Evolutionary conservation across 1,140 invertebrate species (phyloP).

Genomic region (Megathymus violae): DNA sequence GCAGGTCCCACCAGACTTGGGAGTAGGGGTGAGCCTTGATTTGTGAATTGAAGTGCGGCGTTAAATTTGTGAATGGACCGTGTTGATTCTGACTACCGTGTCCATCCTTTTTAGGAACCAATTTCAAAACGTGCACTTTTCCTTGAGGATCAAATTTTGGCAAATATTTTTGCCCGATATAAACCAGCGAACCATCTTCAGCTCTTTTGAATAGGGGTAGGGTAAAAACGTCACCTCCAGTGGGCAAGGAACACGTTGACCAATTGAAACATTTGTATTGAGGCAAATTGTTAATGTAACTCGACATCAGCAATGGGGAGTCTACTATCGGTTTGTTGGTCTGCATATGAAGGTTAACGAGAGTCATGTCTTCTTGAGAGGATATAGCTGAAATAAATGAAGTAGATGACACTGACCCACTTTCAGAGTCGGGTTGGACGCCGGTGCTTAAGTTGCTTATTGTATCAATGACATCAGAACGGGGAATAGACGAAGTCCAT

Average conservation of each 20-base stretch:
- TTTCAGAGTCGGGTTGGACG: conserved; percentile 84
- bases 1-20: conserved; percentile 81
- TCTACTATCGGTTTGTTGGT: conserved; percentile 97
- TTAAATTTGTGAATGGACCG: conserved; percentile 68
- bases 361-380: conserved; percentile 96
- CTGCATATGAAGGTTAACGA: conserved; percentile 97
- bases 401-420: conserved; percentile 90
- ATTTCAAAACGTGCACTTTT: conserved; percentile 68
- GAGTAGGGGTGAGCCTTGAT: conserved; percentile 80
- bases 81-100: conserved; percentile 69
- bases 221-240: conserved; percentile 89
- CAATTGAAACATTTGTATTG: conserved; percentile 92
- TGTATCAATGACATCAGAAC: conserved; percentile 64
- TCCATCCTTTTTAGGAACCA: conserved; percentile 72
- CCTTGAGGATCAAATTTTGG: conserved; percentile 75
- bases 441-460: conserved; percentile 75
- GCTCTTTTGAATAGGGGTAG: conserved; percentile 89
- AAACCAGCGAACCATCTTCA: conserved; percentile 89
- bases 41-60: conserved; percentile 79
- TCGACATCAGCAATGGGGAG: conserved; percentile 96
- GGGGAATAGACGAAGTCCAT: conserved; percentile 67
- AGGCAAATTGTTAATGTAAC: conserved; percentile 96
- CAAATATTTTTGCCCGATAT: conserved; percentile 87
- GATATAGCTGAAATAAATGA: conserved; percentile 97
- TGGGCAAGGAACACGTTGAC: conserved; percentile 87